Conservation (phyloP, 2,113 vertebrate species). For the Clarias gariepinus region DNA sequence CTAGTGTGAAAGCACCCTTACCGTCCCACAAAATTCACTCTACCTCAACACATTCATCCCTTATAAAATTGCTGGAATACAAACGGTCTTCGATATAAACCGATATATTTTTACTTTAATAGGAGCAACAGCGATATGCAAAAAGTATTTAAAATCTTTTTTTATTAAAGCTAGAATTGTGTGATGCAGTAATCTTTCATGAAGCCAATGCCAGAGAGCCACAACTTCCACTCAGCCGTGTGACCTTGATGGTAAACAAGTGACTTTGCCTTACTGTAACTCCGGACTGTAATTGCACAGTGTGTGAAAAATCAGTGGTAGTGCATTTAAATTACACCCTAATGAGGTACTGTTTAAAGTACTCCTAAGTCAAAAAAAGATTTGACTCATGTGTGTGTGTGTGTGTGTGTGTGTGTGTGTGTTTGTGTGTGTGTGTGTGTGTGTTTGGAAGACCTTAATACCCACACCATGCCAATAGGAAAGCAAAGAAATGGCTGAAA, state of each 20-base stretch:
- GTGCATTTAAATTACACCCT: conserved; percentile 1
- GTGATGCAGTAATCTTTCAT: too few species aligned
- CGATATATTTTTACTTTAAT: too few species aligned
- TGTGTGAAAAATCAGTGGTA: background rate
- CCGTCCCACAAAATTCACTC: too few species aligned
- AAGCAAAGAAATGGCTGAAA: conserved; percentile 5
- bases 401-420: conserved; percentile 24
- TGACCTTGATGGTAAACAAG: background rate
- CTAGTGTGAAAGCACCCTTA: too few species aligned
- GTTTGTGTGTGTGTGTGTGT: background rate
- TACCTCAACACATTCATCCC: too few species aligned
- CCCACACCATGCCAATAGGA: conserved; percentile 29
- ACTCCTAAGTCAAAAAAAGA: conserved; percentile 10
- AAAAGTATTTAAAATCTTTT: too few species aligned
- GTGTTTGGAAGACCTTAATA: background rate
- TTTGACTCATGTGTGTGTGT: background rate
- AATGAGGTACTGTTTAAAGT: background rate
- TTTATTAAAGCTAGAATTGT: too few species aligned
- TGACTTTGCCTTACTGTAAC: background rate
- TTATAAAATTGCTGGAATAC: too few species aligned
- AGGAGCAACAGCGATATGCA: too few species aligned
- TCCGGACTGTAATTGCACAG: background rate
- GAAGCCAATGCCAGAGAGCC: too few species aligned
- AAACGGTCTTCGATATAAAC: too few species aligned
- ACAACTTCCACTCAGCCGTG: too few species aligned